Percentiles rank a stretch among this genome's conserved stretches.
Evolutionary conservation across 2,113 vertebrate genomes (phyloP).

Genomic region (Lophochroa leadbeateri): DNA sequence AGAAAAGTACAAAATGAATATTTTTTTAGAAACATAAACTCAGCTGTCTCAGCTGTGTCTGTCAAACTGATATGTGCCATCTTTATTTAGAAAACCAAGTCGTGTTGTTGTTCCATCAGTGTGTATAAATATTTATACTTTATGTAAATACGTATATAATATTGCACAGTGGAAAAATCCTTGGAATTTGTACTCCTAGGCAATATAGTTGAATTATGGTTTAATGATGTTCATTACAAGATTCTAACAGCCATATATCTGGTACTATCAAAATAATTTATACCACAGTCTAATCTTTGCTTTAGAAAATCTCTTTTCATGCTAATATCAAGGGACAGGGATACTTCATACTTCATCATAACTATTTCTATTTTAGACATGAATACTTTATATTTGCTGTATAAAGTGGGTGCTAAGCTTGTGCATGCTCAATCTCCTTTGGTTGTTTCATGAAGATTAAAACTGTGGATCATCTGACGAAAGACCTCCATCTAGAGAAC

Average conservation of each 20-base stretch:
- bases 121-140: slow-evolving; percentile 44
- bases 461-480: background rate
- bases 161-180: background rate
- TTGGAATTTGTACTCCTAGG: background rate
- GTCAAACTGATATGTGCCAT: slow-evolving; percentile 32
- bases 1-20: slow-evolving; percentile 21
- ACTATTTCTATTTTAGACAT: background rate
- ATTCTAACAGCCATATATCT: background rate
- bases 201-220: background rate
- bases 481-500: background rate
- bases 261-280: background rate
- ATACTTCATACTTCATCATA: background rate
- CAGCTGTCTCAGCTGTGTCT: slow-evolving; percentile 37
- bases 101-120: background rate
- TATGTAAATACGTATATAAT: slow-evolving; percentile 1
- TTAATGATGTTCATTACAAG: background rate
- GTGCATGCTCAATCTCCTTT: background rate
- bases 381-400: background rate
- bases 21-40: slow-evolving; percentile 10
- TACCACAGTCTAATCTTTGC: background rate
- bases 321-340: background rate
- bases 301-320: background rate
- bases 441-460: background rate
- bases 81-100: slow-evolving; percentile 54
- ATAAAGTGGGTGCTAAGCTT: background rate